These are phyloP conservation scores for Aplocera efformata DNA, from an alignment of 2,888 invertebrate genomes.

Conservation along the genomic window DNA sequence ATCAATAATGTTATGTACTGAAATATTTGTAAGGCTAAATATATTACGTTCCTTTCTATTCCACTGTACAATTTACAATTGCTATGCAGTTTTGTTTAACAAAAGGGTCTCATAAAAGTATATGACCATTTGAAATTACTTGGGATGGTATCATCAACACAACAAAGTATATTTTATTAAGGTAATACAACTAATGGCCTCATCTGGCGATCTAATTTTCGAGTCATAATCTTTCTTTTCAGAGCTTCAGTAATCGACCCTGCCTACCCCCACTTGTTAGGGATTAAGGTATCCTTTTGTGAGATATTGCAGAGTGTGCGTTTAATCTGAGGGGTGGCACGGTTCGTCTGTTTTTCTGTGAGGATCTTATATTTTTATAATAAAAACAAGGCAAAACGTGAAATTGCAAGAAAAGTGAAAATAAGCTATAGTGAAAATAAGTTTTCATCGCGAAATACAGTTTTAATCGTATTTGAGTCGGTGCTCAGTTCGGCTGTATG, in stretches of 20 bases:
- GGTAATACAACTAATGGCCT: constrained; percentile 12
- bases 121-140: constrained; percentile 6
- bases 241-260: constrained; percentile 52
- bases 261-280: constrained; percentile 69
- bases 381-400: constrained; percentile 2
- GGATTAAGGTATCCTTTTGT: constrained; percentile 79
- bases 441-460: too few species aligned
- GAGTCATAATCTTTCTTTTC: constrained; percentile 29
- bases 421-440: too few species aligned
- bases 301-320: constrained; percentile 75
- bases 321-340: constrained; percentile 66
- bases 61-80: too few species aligned
- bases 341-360: constrained; percentile 64
- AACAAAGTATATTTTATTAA: constrained; percentile 14
- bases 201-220: constrained; percentile 20
- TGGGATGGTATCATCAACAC: not conserved
- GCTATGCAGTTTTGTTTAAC: too few species aligned
- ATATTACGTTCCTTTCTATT: too few species aligned
- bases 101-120: too few species aligned
- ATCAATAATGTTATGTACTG: too few species aligned
- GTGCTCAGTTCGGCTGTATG: too few species aligned
- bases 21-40: too few species aligned
- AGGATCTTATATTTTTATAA: constrained; percentile 25
- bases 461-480: too few species aligned
- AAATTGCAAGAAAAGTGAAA: too few species aligned